phyloP scores from a whole-genome alignment of 2,888 invertebrate genomes.

The Halictus quadricinctus region DNA sequence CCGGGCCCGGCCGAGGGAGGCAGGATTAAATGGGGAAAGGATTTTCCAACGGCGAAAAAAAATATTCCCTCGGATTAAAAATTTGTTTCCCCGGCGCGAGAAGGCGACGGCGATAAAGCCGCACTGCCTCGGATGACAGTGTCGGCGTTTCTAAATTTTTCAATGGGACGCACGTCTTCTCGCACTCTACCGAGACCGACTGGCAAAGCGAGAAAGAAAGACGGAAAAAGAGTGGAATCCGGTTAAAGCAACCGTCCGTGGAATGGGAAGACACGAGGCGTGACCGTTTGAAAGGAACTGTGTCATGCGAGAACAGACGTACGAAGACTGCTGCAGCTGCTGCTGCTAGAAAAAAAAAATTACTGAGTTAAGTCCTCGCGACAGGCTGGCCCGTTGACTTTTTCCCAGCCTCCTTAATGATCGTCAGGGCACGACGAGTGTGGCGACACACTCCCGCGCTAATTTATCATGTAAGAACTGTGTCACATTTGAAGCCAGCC shows the following conservation, averaged over 20 bases:
- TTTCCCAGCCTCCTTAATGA: constrained; percentile 61
- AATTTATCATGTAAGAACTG: constrained; percentile 33
- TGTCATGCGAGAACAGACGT: constrained; percentile 1
- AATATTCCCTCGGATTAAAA: constrained; percentile 42
- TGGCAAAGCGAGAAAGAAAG: not conserved
- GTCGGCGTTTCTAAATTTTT: not conserved
- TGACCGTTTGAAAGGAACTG: constrained; percentile 12
- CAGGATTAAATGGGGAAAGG: constrained; percentile 42
- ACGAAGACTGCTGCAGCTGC: not conserved
- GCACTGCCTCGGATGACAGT: not conserved
- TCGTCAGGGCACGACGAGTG: constrained; percentile 64
- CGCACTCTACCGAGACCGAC: not conserved
- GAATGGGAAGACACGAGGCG: not conserved
- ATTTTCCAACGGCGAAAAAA: constrained; percentile 10
- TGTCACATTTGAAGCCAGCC: constrained; percentile 19
- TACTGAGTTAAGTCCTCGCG: constrained; percentile 28
- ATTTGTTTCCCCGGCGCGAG: constrained; percentile 14
- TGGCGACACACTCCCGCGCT: constrained; percentile 19
- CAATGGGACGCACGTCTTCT: constrained; percentile 7
- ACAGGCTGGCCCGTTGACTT: constrained; percentile 35
- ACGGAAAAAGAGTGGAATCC: not conserved
- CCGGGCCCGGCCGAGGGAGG: constrained; percentile 11
- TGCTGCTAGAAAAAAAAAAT: constrained; percentile 8
- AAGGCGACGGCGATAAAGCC: constrained; percentile 12
- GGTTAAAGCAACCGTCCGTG: constrained; percentile 1